Evolutionary conservation across 2,113 vertebrate genomes (phyloP).

Genomic region (Mastomys coucha): DNA sequence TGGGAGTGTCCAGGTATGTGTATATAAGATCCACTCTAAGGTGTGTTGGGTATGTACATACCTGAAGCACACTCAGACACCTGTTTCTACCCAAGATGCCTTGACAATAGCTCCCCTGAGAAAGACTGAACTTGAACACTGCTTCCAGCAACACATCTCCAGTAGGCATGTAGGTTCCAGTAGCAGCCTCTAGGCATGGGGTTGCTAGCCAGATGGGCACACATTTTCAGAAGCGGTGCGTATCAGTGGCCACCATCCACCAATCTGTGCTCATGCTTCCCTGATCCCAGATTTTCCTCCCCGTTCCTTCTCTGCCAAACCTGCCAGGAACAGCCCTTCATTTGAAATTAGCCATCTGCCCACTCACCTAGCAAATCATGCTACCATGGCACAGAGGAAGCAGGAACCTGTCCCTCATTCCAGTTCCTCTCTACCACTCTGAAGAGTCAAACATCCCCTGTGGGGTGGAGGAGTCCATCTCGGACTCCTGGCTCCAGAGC

Average conservation of each 20-base stretch:
- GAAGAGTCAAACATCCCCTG: background rate
- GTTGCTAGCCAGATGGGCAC: background rate
- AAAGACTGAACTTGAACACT: conserved; percentile 21
- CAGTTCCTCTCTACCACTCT: background rate
- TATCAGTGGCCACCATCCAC: background rate
- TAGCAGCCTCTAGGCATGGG: background rate
- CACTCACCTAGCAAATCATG: background rate
- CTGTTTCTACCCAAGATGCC: background rate
- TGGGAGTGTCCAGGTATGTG: background rate
- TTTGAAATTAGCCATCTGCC: conserved; percentile 2
- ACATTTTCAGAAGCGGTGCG: background rate
- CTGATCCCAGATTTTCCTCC: background rate
- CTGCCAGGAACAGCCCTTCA: background rate
- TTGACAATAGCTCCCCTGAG: background rate
- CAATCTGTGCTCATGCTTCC: background rate
- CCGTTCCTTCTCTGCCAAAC: background rate
- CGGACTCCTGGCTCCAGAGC: background rate
- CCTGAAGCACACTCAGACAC: background rate
- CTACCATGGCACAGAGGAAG: background rate
- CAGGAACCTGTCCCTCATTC: background rate
- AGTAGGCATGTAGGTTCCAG: background rate
- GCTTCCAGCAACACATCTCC: background rate
- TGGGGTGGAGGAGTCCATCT: background rate
- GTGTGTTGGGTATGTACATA: background rate
- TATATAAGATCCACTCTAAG: background rate